Evolutionary conservation across 2,113 vertebrate species (phyloP), one percentile per base, ranked within the genome.

Genomic region (Zosterops lateralis): DNA sequence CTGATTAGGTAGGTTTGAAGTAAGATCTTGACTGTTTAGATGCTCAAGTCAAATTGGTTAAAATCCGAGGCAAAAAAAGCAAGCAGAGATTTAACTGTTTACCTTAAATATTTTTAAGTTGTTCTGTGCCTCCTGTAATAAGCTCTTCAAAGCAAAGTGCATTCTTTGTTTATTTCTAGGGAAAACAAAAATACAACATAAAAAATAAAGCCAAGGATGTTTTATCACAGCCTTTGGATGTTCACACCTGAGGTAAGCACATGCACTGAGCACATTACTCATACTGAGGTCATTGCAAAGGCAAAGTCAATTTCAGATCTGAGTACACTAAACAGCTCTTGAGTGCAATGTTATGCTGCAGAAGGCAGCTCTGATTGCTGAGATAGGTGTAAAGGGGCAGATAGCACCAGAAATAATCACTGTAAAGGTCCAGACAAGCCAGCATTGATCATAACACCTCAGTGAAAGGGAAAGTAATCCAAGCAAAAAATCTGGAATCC

Each of bases 51-150:
- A 89, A 76, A 72, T 36, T 58, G 19, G 58, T 87, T 64, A 73
- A 84, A 79, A 93, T 42, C 10, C 67, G 71, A 82, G 25, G 31
- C 50, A 73, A 80, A 81, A 82, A 84, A 73, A 60, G 25, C 44
- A 89, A 91, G 38, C 24, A 54, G n/a, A 80, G 29, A 90, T 73
- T 36, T 31, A 47, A 81, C 44, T 84, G 25, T 84, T 98, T 97
- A 99, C 99, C 99, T 99, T 99, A 96, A 99, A 99, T 95, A 99
- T 98, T 97, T 99, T 99, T 88, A 99, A 97, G 97, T 99, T 99
- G 97, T 99, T 99, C 97, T 99, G 99, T 53, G 99, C 98, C 96
- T 99, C 99, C 96, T 99, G 98, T 91, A 99, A 97, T 95, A 99
- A 98, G 94, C 98, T 99, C 97, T 98, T 99, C 97, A 99, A 97